phyloP scores from a whole-genome alignment of 2,888 invertebrate species.

The Drosophila mercatorum region DNA sequence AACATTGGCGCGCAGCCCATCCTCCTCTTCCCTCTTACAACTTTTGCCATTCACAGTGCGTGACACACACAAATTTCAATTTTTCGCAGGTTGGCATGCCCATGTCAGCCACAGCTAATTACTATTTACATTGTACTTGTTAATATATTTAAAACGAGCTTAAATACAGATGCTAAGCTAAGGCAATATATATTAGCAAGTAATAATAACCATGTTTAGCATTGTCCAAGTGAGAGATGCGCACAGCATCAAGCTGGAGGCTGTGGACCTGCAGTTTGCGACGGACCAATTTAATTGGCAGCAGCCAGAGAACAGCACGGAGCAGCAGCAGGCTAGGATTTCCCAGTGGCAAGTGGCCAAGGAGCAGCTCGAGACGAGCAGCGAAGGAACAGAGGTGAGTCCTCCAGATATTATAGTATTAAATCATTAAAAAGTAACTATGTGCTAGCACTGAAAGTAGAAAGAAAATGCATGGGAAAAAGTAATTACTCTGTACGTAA shows the following conservation, averaged over 20 bases:
- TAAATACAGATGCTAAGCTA: background rate
- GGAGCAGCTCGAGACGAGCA: conserved; percentile 9
- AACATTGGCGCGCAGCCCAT: background rate
- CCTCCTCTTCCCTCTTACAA: background rate
- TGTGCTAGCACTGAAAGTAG: background rate
- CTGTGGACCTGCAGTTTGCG: background rate
- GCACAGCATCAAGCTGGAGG: conserved; percentile 26
- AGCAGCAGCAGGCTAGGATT: background rate
- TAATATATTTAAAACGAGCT: conserved; percentile 16
- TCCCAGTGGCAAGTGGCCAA: background rate
- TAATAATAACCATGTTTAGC: conserved; percentile 4
- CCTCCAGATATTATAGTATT: too few relatives aligned
- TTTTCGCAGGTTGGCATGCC: conserved; percentile 15
- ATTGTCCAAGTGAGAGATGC: background rate
- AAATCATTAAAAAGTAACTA: background rate
- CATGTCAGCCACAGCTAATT: background rate
- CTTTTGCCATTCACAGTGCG: background rate
- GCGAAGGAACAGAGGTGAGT: conserved; percentile 24
- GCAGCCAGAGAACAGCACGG: conserved; percentile 2
- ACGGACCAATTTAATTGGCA: conserved; percentile 31
- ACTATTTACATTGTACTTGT: conserved; percentile 15
- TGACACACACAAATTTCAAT: background rate
- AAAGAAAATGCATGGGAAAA: background rate
- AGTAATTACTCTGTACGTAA: conserved; percentile 12
- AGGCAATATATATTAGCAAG: background rate